Base-by-base conservation (phyloP, 1,140 invertebrate genomes). In the Periplaneta americana region DNA sequence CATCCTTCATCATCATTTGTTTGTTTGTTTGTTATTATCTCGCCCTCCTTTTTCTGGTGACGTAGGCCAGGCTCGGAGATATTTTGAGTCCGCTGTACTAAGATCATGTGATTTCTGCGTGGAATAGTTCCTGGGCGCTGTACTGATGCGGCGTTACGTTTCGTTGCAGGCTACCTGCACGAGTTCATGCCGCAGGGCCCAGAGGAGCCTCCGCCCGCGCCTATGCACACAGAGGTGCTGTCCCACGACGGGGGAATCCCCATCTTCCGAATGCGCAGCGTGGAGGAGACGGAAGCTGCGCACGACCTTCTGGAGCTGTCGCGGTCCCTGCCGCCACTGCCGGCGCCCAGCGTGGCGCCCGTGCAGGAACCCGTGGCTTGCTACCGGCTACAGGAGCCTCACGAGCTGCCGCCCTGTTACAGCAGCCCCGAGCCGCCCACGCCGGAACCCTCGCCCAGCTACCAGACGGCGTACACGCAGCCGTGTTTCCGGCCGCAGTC, bases 301-400 rank as follows among this genome's bases (percentile, higher is more conserved):
- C 95, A 96, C 85, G 95, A 96, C 85, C 89, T 96, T n/a, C 88
- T 96, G 22, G 96, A 96, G 81, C 88, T 96, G 17, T 95, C 95
- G 4, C 92, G 95, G 80, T 95, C 95, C 57, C 85, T 95, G 80
- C 95, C 95, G 0, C 94, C 94, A 0, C 87, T 96, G 17, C 92
- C 93, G 34, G 92, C 92, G 0, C 93, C 93, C 0, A 91, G 91
- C 75, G 91, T 93, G 0, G 90, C 92, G 28, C 91, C 90, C 80
- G 91, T 91, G 35, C 89, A 90, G 83, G 88, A 77, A 22, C 76
- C 75, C 10, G 81, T 48, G 85, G 89, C 35, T 84, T 90, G 48
- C 82, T 77, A 76, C 84, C 86, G 89, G 8, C 88, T 88, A 0
- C 89, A 88, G 31, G 89, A 86, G 77, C 87, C 89, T 3, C 86